These are phyloP conservation scores for Acrobasis consociella DNA, from an alignment of 2,888 invertebrate species.

Conservation along the genomic window DNA sequence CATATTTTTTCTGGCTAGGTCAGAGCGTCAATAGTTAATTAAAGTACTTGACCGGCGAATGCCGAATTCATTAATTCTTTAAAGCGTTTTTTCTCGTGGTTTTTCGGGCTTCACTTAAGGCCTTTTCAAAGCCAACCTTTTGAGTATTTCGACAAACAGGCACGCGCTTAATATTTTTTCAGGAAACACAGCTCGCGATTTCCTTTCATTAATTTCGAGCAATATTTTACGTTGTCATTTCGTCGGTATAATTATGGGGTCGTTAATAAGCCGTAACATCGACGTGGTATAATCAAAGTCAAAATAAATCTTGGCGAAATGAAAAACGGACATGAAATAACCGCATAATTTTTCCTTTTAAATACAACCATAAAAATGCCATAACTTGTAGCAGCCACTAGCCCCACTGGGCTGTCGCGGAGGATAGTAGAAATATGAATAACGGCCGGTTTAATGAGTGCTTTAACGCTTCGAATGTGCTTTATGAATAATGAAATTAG, in stretches of 20 bases:
- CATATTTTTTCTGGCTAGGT: neutral
- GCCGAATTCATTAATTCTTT: neutral
- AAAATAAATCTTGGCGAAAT: constrained; percentile 72
- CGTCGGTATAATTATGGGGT: constrained; percentile 65
- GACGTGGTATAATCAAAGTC: constrained; percentile 77
- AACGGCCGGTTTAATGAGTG: constrained; percentile 76
- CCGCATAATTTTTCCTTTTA: constrained; percentile 71
- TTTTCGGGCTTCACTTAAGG: neutral
- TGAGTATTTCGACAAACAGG: constrained; percentile 5
- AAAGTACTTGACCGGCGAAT: neutral
- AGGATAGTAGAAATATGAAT: constrained; percentile 77
- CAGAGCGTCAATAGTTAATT: neutral
- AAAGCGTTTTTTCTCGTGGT: neutral
- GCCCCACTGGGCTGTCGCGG: constrained; percentile 69
- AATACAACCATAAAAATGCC: constrained; percentile 74
- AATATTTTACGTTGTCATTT: constrained; percentile 69
- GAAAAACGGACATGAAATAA: constrained; percentile 76
- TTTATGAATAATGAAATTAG: constrained; percentile 83
- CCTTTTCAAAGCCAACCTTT: constrained; percentile 1
- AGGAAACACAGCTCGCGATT: constrained; percentile 22
- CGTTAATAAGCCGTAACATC: constrained; percentile 73
- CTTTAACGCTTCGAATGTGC: constrained; percentile 81
- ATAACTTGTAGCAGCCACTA: constrained; percentile 73
- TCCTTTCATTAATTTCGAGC: constrained; percentile 57
- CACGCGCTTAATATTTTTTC: constrained; percentile 23